Base-by-base conservation (phyloP, 2,797 vertebrate genomes). In the Ambastaia sidthimunki region DNA sequence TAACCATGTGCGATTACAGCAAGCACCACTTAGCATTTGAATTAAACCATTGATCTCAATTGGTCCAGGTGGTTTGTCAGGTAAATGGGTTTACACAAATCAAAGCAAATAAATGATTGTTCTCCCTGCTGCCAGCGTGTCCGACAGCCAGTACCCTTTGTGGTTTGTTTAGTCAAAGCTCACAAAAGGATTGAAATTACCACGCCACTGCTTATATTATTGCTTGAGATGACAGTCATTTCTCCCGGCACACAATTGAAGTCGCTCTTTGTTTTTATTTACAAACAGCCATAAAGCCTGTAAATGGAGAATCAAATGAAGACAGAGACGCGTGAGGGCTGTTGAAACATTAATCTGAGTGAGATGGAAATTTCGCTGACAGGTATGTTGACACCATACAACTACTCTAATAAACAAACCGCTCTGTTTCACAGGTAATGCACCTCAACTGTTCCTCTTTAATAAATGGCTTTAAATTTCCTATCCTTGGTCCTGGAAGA, bases 1-100 rank as follows among this genome's bases (percentile, higher is more conserved):
- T 92, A 89, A 87, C 84, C 77, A 75, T 62, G 85, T 80, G 87
- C 84, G 82, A 86, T 89, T 86, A 89, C 83, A 50, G 81, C 81
- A 78, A 86, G 80, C 88, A 89, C 84, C 76, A 85, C 84, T 80
- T 89, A 87, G 82, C 55, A 85, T 79, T 84, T 50, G 90, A 87
- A 93, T 92, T 89, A 90, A 90, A 80, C 84, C 88, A 90, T 93
- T 92, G 89, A 92, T 93, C 91, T 92, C 81, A 72, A 79, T 80
- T 59, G 73, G 80, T 69, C 73, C 84, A 69, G 82, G 80, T 77
- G 41, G 79, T 84, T 89, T 91, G 90, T 89, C 88, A 76, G 9
- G 65, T 25, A 87, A 92, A 91, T 85, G 63, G 85, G 70, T 88
- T 91, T 76, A 85, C 85, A 90, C 90, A 89, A 90, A 92, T 91